Evolutionary conservation across 92 coral and sea anemone species (phyloP), one percentile per base, ranked within the genome.

Genomic region (Parazoanthus swiftii): DNA sequence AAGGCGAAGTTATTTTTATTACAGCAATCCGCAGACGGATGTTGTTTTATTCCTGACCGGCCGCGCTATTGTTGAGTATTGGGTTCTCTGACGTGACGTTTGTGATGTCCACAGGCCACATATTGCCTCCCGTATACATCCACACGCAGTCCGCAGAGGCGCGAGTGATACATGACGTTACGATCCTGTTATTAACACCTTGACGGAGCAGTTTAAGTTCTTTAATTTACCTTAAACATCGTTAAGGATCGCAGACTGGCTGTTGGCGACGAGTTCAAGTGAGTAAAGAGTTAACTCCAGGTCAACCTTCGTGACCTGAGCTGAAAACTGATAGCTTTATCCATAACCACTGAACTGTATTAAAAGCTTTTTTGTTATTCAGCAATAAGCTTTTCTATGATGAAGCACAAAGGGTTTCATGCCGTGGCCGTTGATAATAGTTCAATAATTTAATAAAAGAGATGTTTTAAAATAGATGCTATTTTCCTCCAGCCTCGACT

Each of bases 21-120:
- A 20, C 70, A 23, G 25, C 26, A 63, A 63, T 63, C 80, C 38
- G 80, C n/a, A 76, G 35, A 76, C 54, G 80, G 48, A 37, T 76
- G 80, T 76, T 76, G 46, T 76, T n/a, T 76, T 76, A 48, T 76
- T 44, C 80, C 54, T 76, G 50, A 76, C 80, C 46, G 50, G 42
- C 80, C 46, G 80, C 21, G 80, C 46, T 13, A 39, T 39, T 76
- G 80, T 76, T 8, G 80, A 76, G 46, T 76, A 37, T 76, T 39
- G 80, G 46, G 25, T 76, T 76, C 51, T 39, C 80, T 8, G 25
- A 14, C 70, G 59, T 46, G 51, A 46, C 11, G 11, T 46, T 46
- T 46, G 18, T 11, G 70, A 63, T 3, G 21, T 7, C 3, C 20
- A 10, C 59, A 13, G 59, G 59, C 59, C 59, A 21, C 70, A 63